Conservation (phyloP, 2,113 vertebrate species). For the Daubentonia madagascariensis region DNA sequence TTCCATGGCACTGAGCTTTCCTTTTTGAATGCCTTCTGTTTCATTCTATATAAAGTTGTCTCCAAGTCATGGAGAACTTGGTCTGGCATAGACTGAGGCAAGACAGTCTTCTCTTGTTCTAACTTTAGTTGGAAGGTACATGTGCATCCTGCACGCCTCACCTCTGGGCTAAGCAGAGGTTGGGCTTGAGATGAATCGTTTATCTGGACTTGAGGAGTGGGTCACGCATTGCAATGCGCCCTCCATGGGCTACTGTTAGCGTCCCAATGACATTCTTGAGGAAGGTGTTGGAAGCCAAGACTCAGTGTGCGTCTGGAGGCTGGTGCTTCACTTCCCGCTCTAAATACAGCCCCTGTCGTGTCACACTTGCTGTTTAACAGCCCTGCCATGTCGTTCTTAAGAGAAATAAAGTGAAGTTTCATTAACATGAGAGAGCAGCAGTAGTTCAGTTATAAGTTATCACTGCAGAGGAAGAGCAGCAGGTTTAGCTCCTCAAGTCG, state of each 20-base stretch:
- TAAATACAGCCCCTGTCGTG: neutral
- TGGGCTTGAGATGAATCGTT: neutral
- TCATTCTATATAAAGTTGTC: neutral
- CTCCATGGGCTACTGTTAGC: too few species aligned
- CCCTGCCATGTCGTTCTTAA: neutral
- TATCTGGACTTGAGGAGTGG: neutral
- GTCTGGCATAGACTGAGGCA: fast-evolving
- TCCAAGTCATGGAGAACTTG: neutral
- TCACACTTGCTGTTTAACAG: neutral
- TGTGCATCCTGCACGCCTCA: neutral
- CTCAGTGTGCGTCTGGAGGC: conserved; percentile 17
- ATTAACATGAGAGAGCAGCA: neutral
- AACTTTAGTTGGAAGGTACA: neutral
- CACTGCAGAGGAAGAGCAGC: neutral
- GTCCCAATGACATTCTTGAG: neutral
- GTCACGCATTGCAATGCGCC: neutral
- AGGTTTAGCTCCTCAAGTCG: conserved; percentile 28
- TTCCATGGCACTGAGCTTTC: neutral
- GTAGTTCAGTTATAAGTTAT: conserved; percentile 31
- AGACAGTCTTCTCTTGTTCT: neutral
- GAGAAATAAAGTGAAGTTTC: conserved; percentile 40
- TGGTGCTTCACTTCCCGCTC: neutral
- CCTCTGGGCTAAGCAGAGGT: neutral
- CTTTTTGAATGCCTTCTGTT: neutral
- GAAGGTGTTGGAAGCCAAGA: conserved; percentile 28